These are phyloP conservation scores for Suricata suricatta DNA, from an alignment of 2,113 vertebrate genomes.

Conservation along the genomic window DNA sequence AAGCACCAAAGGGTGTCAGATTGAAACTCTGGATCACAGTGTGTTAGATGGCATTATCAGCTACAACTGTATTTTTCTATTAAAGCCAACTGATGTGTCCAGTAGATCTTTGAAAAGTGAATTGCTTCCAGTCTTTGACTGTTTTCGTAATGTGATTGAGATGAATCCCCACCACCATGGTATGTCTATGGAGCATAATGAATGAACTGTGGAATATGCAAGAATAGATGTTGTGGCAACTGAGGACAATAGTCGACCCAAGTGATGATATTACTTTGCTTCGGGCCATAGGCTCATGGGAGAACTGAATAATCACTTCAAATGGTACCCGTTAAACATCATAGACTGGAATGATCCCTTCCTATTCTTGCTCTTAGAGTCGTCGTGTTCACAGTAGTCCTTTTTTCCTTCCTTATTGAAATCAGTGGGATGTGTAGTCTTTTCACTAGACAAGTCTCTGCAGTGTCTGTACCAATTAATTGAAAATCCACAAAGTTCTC, in stretches of 20 bases:
- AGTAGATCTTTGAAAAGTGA: conserved; percentile 78
- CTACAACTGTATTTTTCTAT: conserved; percentile 79
- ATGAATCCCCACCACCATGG: conserved; percentile 61
- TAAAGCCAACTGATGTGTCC: conserved; percentile 78
- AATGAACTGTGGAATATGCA: conserved; percentile 73
- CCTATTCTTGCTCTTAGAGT: neutral
- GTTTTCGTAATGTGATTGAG: conserved; percentile 79
- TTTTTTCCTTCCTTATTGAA: neutral
- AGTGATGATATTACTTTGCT: conserved; percentile 55
- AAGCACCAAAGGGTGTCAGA: conserved; percentile 74
- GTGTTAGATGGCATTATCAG: conserved; percentile 73
- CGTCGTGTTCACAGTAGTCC: neutral
- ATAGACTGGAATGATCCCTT: neutral
- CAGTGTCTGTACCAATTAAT: neutral
- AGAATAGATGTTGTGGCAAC: conserved; percentile 62
- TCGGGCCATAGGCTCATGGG: neutral
- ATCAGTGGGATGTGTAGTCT: neutral
- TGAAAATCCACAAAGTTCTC: neutral
- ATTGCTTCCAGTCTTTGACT: conserved; percentile 76
- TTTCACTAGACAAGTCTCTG: neutral
- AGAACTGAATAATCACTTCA: conserved; percentile 1
- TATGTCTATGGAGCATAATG: conserved; percentile 50
- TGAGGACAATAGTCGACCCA: conserved; percentile 52
- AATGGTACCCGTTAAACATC: neutral
- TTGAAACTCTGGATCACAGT: conserved; percentile 69